Evolutionary conservation across 1,140 invertebrate species (phyloP), one percentile per base, ranked within the genome.

Genomic region (Ceratina japonica): DNA sequence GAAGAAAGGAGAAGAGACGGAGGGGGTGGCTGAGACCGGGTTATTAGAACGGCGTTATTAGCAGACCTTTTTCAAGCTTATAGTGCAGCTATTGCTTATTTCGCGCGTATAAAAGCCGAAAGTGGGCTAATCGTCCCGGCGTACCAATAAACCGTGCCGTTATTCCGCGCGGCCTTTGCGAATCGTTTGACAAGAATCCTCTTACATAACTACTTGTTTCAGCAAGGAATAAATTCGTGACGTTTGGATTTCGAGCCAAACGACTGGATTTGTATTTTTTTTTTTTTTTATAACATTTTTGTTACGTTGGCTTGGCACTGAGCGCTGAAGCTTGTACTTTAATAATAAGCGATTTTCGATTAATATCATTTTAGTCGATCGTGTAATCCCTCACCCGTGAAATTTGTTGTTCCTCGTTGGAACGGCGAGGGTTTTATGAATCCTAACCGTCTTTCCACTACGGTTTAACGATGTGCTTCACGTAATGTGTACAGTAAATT

Each of bases 41-140:
- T 81, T 83, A 86, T 84, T 86, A 58, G 44, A 71, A 20, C 49
- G 52, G 18, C 16, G 62, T 84, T 81, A 84, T 77, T 81, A 59
- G 65, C 69, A 24, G 64, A 68, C 27, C 70, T 80, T 85, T 82
- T 86, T 83, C 49, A 61, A 61, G 76, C 65, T 86, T 79, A 70
- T 61, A 80, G 54, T 31, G 44, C 15, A n/a, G 20, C 22, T 73
- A 82, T 83, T 83, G 78, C 64, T 63, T 75, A 70, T 74, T 54
- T 70, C 44, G 44, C 27, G 31, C 58, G 22, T 61, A 73, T 63
- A 58, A 83, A 79, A 70, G 73, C 22, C 4, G 52, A 79, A 83
- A 79, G 27, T 49, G 58, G 31, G 52, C 64, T 59, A 82, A 82
- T 62, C 69, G 31, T 68, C 16, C 24, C 4, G 31, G 5, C 16